These are phyloP conservation scores for Trachops cirrhosus DNA, from an alignment of 2,797 vertebrate species.

Conservation along the genomic window DNA sequence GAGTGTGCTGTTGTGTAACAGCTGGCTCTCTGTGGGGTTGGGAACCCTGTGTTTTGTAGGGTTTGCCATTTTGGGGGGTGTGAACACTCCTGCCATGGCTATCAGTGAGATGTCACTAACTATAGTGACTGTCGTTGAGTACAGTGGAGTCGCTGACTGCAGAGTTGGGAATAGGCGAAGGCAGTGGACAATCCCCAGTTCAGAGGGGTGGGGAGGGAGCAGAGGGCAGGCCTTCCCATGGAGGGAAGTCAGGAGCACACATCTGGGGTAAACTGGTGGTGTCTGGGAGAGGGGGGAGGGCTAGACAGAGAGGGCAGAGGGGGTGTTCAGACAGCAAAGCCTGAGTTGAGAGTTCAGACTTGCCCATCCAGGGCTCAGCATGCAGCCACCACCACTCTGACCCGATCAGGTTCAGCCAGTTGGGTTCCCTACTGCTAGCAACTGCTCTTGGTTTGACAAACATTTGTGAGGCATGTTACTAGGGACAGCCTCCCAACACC, in stretches of 20 bases:
- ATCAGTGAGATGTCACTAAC: not conserved
- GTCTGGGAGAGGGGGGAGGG: not conserved
- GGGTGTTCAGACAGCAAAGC: not conserved
- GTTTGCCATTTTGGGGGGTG: not conserved
- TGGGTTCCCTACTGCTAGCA: slow-evolving; percentile 7
- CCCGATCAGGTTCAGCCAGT: slow-evolving; percentile 64
- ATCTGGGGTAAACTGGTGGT: not conserved
- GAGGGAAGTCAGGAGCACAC: not conserved
- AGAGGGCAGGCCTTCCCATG: too few species aligned
- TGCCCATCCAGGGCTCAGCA: not conserved
- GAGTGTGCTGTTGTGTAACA: not conserved
- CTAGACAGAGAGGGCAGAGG: not conserved
- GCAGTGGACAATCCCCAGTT: fast-evolving
- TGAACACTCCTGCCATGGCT: not conserved
- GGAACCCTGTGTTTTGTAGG: not conserved
- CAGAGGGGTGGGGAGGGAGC: fast-evolving
- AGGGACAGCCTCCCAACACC: slow-evolving; percentile 21
- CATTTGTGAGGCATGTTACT: slow-evolving; percentile 61
- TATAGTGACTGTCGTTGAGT: not conserved
- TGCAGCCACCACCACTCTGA: not conserved
- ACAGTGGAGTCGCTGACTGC: not conserved
- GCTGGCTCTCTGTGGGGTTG: fast-evolving
- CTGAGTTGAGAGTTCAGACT: not conserved
- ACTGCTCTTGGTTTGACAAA: not conserved
- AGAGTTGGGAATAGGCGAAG: not conserved